Conservation (phyloP, 2,888 invertebrate genomes). For the Plutella xylostella region DNA sequence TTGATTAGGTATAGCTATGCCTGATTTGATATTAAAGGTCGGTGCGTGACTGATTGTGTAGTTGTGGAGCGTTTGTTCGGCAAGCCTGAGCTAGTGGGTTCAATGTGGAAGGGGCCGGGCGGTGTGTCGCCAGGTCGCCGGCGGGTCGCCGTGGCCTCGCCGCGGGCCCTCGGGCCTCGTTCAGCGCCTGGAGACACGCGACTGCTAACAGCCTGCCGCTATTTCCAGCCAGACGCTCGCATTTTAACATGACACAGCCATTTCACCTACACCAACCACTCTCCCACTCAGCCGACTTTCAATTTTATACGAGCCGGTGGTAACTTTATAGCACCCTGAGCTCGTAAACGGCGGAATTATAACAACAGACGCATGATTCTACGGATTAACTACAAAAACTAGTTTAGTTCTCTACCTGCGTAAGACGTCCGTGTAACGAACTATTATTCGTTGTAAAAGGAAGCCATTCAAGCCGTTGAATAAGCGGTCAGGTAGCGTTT, state of each 20-base stretch:
- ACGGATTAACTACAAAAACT: conserved; percentile 26
- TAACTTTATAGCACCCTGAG: conserved; percentile 1
- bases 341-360: conserved; percentile 10
- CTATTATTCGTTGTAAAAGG: conserved; percentile 37
- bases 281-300: not conserved
- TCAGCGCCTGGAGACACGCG: conserved; percentile 34
- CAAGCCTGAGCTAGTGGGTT: no score
- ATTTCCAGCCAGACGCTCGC: not conserved
- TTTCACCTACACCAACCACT: not conserved
- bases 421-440: conserved; percentile 29
- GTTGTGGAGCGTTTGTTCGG: no score
- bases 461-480: conserved; percentile 54
- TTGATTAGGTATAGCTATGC: no score
- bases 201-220: conserved; percentile 19
- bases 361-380: conserved; percentile 19
- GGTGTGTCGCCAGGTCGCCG: conserved; percentile 1
- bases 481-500: conserved; percentile 60
- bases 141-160: no score
- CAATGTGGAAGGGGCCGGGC: conserved; percentile 24
- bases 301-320: not conserved
- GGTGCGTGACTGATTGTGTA: conserved; percentile 1
- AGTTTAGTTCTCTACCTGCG: conserved; percentile 42
- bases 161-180: no score
- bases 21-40: no score
- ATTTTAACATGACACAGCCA: not conserved